These are phyloP conservation scores for Sussaba pulchella DNA, from an alignment of 2,888 invertebrate species.

Conservation along the genomic window DNA sequence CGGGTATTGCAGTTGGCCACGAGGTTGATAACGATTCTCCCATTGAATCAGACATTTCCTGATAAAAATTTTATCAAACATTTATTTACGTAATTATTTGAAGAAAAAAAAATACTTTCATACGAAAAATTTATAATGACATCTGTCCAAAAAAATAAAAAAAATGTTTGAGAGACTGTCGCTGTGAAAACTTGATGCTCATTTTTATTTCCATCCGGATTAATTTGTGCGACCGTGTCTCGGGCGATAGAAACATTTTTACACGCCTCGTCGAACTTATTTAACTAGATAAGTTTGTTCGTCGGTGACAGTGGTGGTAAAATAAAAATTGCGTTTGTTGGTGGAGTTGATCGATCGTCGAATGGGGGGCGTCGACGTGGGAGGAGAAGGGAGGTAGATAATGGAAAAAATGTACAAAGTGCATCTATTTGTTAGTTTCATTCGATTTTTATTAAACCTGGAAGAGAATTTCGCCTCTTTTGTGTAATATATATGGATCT, in stretches of 20 bases:
- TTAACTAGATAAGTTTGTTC: conserved; percentile 48
- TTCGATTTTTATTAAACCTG: conserved; percentile 62
- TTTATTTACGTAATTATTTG: neutral
- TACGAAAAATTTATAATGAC: conserved; percentile 52
- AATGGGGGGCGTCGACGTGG: too few species aligned
- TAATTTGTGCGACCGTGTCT: neutral
- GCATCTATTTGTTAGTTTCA: conserved; percentile 27
- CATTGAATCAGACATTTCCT: conserved; percentile 3
- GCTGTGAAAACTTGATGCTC: conserved; percentile 37
- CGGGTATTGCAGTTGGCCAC: neutral
- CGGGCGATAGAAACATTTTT: neutral
- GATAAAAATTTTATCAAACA: neutral
- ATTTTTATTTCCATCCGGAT: neutral
- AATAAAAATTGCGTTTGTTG: neutral
- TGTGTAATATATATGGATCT: conserved; percentile 36
- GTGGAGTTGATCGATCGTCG: too few species aligned
- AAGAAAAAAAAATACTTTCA: neutral
- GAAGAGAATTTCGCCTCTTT: conserved; percentile 53
- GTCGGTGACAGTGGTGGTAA: neutral
- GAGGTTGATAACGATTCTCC: neutral
- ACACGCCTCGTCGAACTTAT: neutral
- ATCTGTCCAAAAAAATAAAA: neutral
- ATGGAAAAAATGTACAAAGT: neutral
- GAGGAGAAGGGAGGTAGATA: too few species aligned
- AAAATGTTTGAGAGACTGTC: too few species aligned